A percentile compares a stretch with the other conserved stretches of the same genome.
Conservation (phyloP, 2,888 invertebrate genomes). For the Scaptomyza reducta region DNA sequence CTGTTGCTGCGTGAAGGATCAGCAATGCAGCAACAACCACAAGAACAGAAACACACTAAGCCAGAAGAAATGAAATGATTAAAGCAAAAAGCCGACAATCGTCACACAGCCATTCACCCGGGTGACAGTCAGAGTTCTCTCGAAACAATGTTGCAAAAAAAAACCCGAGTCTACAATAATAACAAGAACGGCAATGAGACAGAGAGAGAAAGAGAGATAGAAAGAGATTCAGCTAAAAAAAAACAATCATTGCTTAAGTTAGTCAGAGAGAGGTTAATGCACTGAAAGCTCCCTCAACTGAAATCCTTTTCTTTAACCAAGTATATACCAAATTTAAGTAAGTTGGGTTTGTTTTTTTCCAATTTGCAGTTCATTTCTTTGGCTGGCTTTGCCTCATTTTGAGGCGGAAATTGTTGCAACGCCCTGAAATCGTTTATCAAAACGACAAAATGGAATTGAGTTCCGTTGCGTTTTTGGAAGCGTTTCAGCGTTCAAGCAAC, state of each 20-base stretch:
- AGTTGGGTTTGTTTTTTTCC: constrained; percentile 39
- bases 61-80: constrained; percentile 68
- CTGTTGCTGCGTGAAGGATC: constrained; percentile 62
- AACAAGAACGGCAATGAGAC: constrained; percentile 18
- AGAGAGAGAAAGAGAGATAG: background rate
- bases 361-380: constrained; percentile 72
- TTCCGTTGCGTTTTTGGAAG: constrained; percentile 63
- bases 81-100: constrained; percentile 75
- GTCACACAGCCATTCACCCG: constrained; percentile 25
- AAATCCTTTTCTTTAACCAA: constrained; percentile 33
- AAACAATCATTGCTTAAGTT: constrained; percentile 42
- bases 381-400: constrained; percentile 61
- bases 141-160: constrained; percentile 27
- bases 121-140: constrained; percentile 59
- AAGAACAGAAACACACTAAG: background rate
- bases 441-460: constrained; percentile 81
- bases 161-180: constrained; percentile 15
- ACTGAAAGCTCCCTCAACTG: constrained; percentile 43
- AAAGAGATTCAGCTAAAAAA: constrained; percentile 51
- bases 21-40: constrained; percentile 7
- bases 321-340: constrained; percentile 3
- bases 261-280: constrained; percentile 75
- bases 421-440: constrained; percentile 81
- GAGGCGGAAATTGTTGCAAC: constrained; percentile 81
- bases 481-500: constrained; percentile 1